Evolutionary conservation across 2,797 vertebrate genomes (phyloP).

Genomic region (Peromyscus aztecus): DNA sequence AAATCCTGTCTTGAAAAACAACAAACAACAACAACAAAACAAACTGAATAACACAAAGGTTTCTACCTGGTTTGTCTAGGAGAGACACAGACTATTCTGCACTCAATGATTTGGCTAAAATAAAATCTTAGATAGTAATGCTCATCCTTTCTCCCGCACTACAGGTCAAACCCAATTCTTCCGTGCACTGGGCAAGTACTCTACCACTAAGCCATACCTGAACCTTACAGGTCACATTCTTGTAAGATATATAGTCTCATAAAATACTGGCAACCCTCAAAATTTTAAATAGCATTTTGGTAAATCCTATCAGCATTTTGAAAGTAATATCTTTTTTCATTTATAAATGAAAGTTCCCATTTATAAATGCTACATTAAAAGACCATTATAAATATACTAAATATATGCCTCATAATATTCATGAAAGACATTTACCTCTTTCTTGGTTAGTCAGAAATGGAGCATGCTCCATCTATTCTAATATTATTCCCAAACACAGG

Average conservation of each 20-base stretch:
- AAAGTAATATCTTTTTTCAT: neutral
- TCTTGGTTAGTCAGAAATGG: neutral
- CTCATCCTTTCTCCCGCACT: neutral
- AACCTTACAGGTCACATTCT: neutral
- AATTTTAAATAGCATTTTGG: neutral
- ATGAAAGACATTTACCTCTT: neutral
- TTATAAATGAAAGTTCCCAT: neutral
- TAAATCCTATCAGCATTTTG: slow-evolving; percentile 2
- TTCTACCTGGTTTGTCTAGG: neutral
- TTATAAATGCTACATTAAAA: neutral
- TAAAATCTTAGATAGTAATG: neutral
- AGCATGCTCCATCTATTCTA: neutral
- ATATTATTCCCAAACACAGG: neutral
- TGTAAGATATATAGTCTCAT: neutral
- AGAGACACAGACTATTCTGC: neutral
- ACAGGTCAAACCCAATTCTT: neutral
- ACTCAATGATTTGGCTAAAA: neutral
- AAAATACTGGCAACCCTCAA: neutral
- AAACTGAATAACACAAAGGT: neutral
- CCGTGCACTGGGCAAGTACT: neutral
- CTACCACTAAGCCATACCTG: too few species aligned
- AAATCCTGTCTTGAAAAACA: neutral
- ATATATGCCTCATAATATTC: neutral
- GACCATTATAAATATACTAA: neutral
- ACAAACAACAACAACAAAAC: neutral